A percentile compares a stretch with the other conserved stretches of the same genome.
Evolutionary conservation across 2,797 vertebrate genomes (phyloP).

Genomic region (Silurus aristotelis): DNA sequence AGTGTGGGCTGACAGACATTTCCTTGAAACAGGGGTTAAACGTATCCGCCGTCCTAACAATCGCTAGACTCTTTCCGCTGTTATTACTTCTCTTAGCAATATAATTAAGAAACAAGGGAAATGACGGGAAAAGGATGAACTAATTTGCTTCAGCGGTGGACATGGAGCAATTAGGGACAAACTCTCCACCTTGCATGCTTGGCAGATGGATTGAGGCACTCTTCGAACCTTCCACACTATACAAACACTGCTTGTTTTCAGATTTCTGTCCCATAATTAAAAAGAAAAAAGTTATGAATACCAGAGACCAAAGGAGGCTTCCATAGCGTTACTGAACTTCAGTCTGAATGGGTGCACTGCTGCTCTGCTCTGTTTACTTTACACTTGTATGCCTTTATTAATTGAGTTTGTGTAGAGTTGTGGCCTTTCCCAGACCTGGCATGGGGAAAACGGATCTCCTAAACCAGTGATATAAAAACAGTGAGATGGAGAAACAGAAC

Average conservation of each 20-base stretch:
- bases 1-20: slow-evolving; percentile 40
- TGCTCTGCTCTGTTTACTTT: neutral
- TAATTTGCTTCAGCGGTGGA: slow-evolving; percentile 29
- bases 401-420: neutral
- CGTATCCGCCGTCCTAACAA: slow-evolving; percentile 7
- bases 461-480: neutral
- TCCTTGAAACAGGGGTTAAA: slow-evolving; percentile 31
- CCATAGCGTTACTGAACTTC: neutral
- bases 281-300: slow-evolving; percentile 19
- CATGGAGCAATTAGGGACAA: slow-evolving; percentile 27
- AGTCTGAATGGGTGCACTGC: neutral
- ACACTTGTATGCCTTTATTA: slow-evolving; percentile 4
- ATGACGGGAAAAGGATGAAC: slow-evolving; percentile 38
- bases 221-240: slow-evolving; percentile 13
- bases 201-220: neutral
- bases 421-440: neutral
- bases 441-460: neutral
- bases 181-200: slow-evolving; percentile 27
- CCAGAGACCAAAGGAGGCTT: neutral
- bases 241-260: slow-evolving; percentile 21
- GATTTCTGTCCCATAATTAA: slow-evolving; percentile 18
- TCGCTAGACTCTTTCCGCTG: slow-evolving; percentile 23
- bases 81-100: slow-evolving; percentile 29
- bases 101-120: slow-evolving; percentile 43
- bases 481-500: slow-evolving; percentile 10